These are phyloP conservation scores for Auanema freiburgensis DNA, from an alignment of 2,888 invertebrate genomes.

Conservation along the genomic window DNA sequence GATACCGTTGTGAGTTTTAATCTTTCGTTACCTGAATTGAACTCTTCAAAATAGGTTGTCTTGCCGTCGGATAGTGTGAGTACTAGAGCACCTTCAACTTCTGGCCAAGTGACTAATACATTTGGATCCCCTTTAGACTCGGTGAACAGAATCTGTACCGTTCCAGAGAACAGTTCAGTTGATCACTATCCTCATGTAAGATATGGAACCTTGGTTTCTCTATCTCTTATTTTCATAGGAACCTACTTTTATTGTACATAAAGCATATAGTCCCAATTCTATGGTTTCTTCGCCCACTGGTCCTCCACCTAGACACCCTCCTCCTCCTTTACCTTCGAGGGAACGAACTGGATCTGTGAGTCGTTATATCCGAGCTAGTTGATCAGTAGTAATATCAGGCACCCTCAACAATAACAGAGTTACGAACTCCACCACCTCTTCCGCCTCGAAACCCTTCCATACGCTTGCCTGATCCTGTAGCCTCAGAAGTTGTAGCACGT, in stretches of 20 bases:
- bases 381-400: neutral
- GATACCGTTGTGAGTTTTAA: conserved; percentile 23
- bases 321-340: conserved; percentile 15
- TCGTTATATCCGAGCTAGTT: too few species aligned
- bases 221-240: too few species aligned
- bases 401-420: neutral
- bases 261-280: conserved; percentile 13
- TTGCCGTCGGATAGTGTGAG: conserved; percentile 31
- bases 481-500: conserved; percentile 24
- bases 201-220: too few species aligned
- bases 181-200: too few species aligned
- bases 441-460: conserved; percentile 45
- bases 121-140: too few species aligned
- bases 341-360: neutral
- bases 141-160: too few species aligned
- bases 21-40: neutral
- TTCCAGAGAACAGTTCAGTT: too few species aligned
- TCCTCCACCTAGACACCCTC: conserved; percentile 22
- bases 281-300: conserved; percentile 12
- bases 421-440: conserved; percentile 40
- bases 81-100: conserved; percentile 28
- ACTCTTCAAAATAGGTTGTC: conserved; percentile 21
- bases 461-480: conserved; percentile 43
- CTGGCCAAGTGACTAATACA: conserved; percentile 2
- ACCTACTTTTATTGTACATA: too few species aligned